Base-by-base conservation (phyloP, 2,113 vertebrate species). In the Tursiops truncatus region DNA sequence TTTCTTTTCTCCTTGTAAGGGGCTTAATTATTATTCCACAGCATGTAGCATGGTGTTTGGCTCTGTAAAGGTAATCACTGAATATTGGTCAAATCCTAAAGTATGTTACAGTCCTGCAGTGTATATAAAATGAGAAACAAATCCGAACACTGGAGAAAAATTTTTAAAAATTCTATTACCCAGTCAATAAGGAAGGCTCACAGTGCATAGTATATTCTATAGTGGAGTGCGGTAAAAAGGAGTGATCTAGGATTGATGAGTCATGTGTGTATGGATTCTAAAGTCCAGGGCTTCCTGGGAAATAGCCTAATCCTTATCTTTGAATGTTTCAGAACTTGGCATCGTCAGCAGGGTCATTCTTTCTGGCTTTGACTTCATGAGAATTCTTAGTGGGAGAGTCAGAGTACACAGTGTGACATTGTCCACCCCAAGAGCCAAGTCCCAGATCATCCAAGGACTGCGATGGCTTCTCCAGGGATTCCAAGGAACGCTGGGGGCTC, bases 271-370 rank as follows among this genome's bases (percentile, higher is more conserved):
- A 15, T 94, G 82, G 70, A 87, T 77, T 83, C 60, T 47, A 80
- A 92, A 97, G 84, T 71, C 53, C 70, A 50, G 53, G 50, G 0
- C 83, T 92, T 95, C 70, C 90, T 94, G 70, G 93, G 76, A 97
- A 94, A 70, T 73, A 67, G 56, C 67, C 60, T 44, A 38, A 44
- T 20, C 58, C 47, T 95, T 95, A 89, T 96, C 95, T 89, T 62
- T 60, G 60, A 88, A 47, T 56, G 50, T 71, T 92, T 92, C 56
- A 28, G 17, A 89, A 92, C 38, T 93, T 95, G 92, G 58, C 73
- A 20, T 82, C 11, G 23, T 71, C 50, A 77, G n/a, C 74, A 65
- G n/a, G 60, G 68, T 74, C 86, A 67, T 93, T 90, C 50, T 76
- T 85, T 84, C 67, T 92, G 89, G 82, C 58, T 86, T 67, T 95